phyloP scores from a whole-genome alignment of 1,140 invertebrate species.

The Drosophila neocordata region DNA sequence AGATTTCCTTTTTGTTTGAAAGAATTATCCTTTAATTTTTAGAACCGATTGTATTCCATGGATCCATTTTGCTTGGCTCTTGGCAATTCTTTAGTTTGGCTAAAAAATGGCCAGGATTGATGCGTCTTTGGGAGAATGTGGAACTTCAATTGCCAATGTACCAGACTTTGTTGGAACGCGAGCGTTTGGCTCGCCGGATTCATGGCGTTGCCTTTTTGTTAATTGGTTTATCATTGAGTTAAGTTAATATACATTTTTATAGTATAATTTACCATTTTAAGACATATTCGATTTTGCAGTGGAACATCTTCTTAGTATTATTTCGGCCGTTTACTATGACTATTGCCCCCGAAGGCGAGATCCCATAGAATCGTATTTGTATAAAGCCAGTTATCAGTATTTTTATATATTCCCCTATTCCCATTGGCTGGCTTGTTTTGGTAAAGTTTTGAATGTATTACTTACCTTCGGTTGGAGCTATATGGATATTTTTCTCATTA shows the following conservation, averaged over 20 bases:
- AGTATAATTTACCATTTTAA: not conserved
- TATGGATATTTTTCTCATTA: constrained; percentile 74
- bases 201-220: constrained; percentile 47
- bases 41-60: constrained; percentile 73
- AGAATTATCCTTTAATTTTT: not conserved
- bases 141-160: constrained; percentile 57
- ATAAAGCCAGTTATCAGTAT: constrained; percentile 42
- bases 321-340: constrained; percentile 63
- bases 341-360: constrained; percentile 57
- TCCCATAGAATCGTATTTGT: constrained; percentile 69
- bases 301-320: constrained; percentile 77
- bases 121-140: constrained; percentile 63
- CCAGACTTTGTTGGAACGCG: constrained; percentile 28
- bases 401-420: constrained; percentile 66
- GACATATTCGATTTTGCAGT: constrained; percentile 38
- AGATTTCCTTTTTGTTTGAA: not conserved
- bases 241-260: not conserved
- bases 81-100: constrained; percentile 62
- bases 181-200: constrained; percentile 44
- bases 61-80: constrained; percentile 43
- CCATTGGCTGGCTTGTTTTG: constrained; percentile 65
- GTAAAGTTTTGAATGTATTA: constrained; percentile 64
- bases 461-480: constrained; percentile 78
- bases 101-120: constrained; percentile 63
- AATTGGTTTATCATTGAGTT: constrained; percentile 63